These are phyloP conservation scores for Calidris pygmaea DNA, from an alignment of 2,113 vertebrate species.

Conservation along the genomic window DNA sequence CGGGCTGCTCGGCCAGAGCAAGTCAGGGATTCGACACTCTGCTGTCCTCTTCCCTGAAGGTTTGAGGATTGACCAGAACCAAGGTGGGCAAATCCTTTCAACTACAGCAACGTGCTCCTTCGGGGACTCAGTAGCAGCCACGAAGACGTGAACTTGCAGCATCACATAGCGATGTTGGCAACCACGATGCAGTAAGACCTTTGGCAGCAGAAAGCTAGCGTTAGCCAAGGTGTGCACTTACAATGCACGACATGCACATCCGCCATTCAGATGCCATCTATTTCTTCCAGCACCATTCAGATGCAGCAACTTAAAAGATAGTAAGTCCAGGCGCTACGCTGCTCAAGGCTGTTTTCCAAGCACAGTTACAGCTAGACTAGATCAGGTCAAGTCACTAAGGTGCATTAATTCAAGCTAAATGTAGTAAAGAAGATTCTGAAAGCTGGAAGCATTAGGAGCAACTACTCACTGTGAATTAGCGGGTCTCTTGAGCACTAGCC, in stretches of 20 bases:
- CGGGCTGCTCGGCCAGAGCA: not conserved
- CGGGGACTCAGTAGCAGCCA: not conserved
- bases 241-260: fast-evolving
- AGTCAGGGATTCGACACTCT: not conserved
- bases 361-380: not conserved
- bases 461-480: not conserved
- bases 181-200: fast-evolving
- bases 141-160: fast-evolving
- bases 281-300: not conserved
- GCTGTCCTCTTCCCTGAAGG: not conserved
- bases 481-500: not conserved
- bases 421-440: slow-evolving; percentile 25
- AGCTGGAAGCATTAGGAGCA: slow-evolving; percentile 22
- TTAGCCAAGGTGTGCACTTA: not conserved
- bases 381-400: slow-evolving; percentile 11
- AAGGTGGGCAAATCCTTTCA: not conserved
- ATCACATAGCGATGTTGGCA: fast-evolving
- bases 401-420: slow-evolving; percentile 19
- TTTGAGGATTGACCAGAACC: not conserved
- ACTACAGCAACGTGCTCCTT: not conserved
- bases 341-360: not conserved
- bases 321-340: fast-evolving
- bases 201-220: not conserved
- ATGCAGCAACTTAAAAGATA: not conserved
- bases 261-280: not conserved